A percentile compares a stretch with the other conserved stretches of the same genome.
Conservation (phyloP, 1,140 invertebrate species). For the Drosophila sulfurigaster region DNA sequence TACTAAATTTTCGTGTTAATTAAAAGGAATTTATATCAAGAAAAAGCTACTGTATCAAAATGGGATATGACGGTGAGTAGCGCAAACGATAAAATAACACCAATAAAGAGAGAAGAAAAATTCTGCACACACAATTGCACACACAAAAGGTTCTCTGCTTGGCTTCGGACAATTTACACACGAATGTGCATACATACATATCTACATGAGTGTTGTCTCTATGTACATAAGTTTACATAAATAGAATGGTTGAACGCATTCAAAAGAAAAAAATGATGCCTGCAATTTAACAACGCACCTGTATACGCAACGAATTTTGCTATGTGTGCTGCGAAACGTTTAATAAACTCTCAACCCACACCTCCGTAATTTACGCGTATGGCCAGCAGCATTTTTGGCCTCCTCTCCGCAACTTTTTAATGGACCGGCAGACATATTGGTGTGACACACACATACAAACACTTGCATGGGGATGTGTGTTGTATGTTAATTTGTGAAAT, state of each 20-base stretch:
- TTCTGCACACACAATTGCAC: not conserved
- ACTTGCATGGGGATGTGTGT: not conserved
- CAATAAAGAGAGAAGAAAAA: conserved; percentile 10
- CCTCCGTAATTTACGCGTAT: too few relatives aligned
- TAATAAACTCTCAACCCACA: not conserved
- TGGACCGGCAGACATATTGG: conserved; percentile 48
- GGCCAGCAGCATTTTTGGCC: not conserved
- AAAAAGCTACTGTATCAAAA: conserved; percentile 20
- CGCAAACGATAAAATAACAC: not conserved
- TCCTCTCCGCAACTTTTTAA: not conserved
- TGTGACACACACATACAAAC: not conserved
- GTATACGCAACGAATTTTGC: not conserved
- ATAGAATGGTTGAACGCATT: conserved; percentile 39
- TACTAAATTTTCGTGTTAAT: conserved; percentile 46
- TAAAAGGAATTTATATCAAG: conserved; percentile 37
- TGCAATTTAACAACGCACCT: conserved; percentile 13
- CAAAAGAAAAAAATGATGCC: not conserved
- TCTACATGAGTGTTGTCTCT: conserved; percentile 7
- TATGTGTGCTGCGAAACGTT: not conserved
- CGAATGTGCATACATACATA: conserved; percentile 22
- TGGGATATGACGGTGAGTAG: conserved; percentile 72
- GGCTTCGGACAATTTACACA: conserved; percentile 36
- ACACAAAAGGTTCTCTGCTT: not conserved
- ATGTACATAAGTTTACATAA: conserved; percentile 43
- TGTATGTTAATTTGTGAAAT: conserved; percentile 6